Base-by-base conservation (phyloP, 2,113 vertebrate species). In the Charina bottae region DNA sequence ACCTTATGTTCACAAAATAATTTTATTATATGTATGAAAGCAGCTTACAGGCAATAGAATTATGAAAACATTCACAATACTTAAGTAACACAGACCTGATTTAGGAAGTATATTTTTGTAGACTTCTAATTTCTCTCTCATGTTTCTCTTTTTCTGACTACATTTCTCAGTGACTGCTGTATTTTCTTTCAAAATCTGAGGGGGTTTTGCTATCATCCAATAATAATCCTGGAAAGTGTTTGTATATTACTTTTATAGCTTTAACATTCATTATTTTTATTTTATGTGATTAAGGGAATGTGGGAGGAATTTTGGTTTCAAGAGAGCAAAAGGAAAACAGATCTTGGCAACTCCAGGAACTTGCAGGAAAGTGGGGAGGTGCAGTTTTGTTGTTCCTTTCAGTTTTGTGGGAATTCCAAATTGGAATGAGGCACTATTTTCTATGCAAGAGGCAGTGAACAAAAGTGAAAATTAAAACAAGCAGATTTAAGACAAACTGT, bases 21-120 rank as follows among this genome's bases (percentile, higher is more conserved):
- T 98, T 90, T 98, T 98, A 98, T 98, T 98, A 95, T 97, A 97
- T 96, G 96, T 98, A 97, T 97, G 97, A 98, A 97, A 98, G 97
- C 97, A 98, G 97, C 97, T 96, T 97, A 97, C 98, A 98, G 95
- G 97, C 97, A 97, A 96, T 95, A 96, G 97, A 97, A 96, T 96
- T 95, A 96, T 97, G 97, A 96, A 96, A 97, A 97, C 97, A 97
- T 97, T 97, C 97, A 97, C 97, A 95, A 96, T 95, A 97, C 97
- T 94, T 95, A 95, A 96, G 96, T 95, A 96, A 92, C 97, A 97
- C 95, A 96, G 97, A 97, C 97, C 97, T 95, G 95, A 95, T 95
- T 96, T 96, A 95, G 96, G 94, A 96, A 95, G 93, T 92, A 94
- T 92, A 95, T 94, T 87, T 95, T 95, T 90, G 83, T 90, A 93